Conservation (phyloP, 2,797 vertebrate genomes). For the Gallinago stenura region DNA sequence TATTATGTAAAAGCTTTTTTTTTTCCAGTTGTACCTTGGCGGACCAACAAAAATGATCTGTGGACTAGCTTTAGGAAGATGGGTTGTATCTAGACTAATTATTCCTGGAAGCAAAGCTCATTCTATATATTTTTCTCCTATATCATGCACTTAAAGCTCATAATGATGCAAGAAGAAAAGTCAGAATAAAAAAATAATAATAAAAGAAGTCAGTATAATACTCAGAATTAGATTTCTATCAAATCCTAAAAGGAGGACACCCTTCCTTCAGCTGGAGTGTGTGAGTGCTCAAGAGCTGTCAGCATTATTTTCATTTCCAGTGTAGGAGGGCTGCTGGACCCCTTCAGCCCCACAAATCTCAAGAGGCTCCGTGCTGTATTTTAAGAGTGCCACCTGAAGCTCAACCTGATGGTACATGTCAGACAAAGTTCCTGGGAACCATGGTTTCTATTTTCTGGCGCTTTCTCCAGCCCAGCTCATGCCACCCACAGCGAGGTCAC, state of each 20-base stretch:
- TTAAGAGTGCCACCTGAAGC: not conserved
- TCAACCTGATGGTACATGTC: not conserved
- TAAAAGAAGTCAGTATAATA: fast-evolving
- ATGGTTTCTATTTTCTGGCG: not conserved
- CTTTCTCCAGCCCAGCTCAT: not conserved
- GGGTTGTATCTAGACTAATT: not conserved
- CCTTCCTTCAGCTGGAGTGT: not conserved
- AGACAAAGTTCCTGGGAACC: not conserved
- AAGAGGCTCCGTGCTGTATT: fast-evolving
- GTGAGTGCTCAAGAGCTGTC: not conserved
- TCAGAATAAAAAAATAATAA: not conserved
- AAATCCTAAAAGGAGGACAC: not conserved
- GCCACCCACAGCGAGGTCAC: not conserved
- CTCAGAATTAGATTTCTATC: not conserved
- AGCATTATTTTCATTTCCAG: not conserved
- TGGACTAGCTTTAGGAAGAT: not conserved
- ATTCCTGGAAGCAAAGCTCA: not conserved
- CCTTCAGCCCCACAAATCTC: not conserved
- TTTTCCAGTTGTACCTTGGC: not conserved
- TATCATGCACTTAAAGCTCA: not conserved
- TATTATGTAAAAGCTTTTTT: not conserved
- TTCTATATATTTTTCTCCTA: not conserved
- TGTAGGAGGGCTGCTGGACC: not conserved
- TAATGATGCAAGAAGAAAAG: not conserved
- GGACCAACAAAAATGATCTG: not conserved